Percentiles rank a stretch among this genome's conserved stretches.
phyloP scores from a whole-genome alignment of 2,888 invertebrate species.

The Geophilus truncorum region DNA sequence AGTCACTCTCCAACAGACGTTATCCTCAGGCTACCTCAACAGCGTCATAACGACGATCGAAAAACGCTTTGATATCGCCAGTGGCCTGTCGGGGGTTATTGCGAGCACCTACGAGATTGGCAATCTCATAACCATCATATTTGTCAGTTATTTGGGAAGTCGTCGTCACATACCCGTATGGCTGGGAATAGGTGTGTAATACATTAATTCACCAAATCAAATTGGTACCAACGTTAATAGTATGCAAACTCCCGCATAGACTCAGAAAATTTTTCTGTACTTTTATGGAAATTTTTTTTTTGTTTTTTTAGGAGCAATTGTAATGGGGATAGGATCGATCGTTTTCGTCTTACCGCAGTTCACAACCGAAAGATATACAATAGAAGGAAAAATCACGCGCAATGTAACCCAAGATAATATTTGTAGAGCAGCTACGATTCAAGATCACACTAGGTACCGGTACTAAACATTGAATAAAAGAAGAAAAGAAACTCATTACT shows the following conservation, averaged over 20 bases:
- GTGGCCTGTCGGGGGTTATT: constrained; percentile 84
- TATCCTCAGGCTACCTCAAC: constrained; percentile 87
- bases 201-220: too few relatives aligned
- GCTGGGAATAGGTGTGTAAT: constrained; percentile 73
- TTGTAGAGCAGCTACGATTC: constrained; percentile 61
- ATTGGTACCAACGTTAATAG: too few relatives aligned
- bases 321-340: constrained; percentile 89
- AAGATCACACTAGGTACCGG: not conserved
- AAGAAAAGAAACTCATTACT: too few relatives aligned
- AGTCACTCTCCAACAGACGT: constrained; percentile 82
- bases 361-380: constrained; percentile 53
- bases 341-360: constrained; percentile 92
- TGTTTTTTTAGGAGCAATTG: constrained; percentile 64
- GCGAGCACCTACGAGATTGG: constrained; percentile 94
- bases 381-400: constrained; percentile 36
- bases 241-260: too few relatives aligned
- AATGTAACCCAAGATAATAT: constrained; percentile 61
- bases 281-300: not conserved
- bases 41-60: constrained; percentile 96
- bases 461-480: too few relatives aligned
- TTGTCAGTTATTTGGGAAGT: constrained; percentile 91
- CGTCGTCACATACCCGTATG: constrained; percentile 87
- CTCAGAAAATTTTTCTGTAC: too few relatives aligned
- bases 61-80: constrained; percentile 85
- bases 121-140: constrained; percentile 90